Evolutionary conservation across 2,888 invertebrate species (phyloP), one percentile per base, ranked within the genome.

Genomic region (Cyrtodaria siliqua): DNA sequence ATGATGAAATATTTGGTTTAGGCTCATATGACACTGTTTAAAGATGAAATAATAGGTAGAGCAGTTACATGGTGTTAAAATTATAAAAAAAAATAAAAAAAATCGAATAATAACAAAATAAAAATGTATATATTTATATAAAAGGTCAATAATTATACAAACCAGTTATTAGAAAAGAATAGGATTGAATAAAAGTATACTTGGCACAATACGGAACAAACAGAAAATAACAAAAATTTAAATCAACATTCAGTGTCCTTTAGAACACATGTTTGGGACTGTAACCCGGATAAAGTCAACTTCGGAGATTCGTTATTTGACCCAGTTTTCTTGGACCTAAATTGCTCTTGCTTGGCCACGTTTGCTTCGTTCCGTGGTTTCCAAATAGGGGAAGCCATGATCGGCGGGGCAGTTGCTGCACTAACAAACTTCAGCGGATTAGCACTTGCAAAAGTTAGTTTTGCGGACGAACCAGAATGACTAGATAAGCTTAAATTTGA

Each of bases 371-470:
- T 81, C 66, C 89, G 68, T 53, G 86, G 87, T 82, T 98, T 98
- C 98, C 98, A 98, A 95, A 98, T 97, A 94, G 98, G 98, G 94
- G 98, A 98, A 95, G 98, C 98, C 96, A 96, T 95, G 18, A 85
- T 83, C n/a, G 76, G 81, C 16, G 71, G 63, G 27, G 57, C 26
- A 23, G 83, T 64, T 42, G 73, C 66, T 23, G 69, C 82, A 44
- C 97, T 97, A 90, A 97, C 97, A 94, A 97, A 97, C 93, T 96
- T 96, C 90, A 97, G 96, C 73, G 98, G 98, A 91, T 97, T 97
- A 94, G 97, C 97, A 86, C 97, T 98, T 85, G 97, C 97, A 94
- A 97, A 97, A 92, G 98, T 97, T 91, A 98, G 95, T 90, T 97
- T 95, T 74, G 98, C 91, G 4, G 92, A 91, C 4, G 89, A 89